These are phyloP conservation scores for Andrena camellia DNA, from an alignment of 2,888 invertebrate genomes.

Conservation along the genomic window DNA sequence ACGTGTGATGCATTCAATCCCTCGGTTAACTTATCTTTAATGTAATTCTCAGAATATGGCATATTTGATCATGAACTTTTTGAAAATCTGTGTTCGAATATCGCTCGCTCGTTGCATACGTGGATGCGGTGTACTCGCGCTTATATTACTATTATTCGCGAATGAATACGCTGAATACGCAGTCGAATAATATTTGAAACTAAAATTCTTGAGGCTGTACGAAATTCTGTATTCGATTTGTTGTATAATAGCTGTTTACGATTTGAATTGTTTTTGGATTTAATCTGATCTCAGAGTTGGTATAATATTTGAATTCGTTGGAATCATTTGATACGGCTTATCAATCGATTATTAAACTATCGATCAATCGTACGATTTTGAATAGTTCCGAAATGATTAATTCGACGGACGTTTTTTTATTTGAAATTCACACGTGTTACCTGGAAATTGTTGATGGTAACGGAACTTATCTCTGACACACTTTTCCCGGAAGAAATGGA, in stretches of 20 bases:
- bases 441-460: conserved; percentile 20
- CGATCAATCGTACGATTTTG: conserved; percentile 21
- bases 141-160: too few species aligned
- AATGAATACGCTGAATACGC: neutral
- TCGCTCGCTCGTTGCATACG: conserved; percentile 20
- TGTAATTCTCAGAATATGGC: conserved; percentile 89
- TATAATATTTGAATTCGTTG: conserved; percentile 9
- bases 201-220: neutral
- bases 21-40: conserved; percentile 89
- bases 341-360: conserved; percentile 33
- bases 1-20: conserved; percentile 90
- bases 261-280: neutral
- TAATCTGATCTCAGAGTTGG: neutral
- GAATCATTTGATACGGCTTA: conserved; percentile 8
- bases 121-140: neutral
- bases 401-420: neutral
- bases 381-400: neutral
- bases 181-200: neutral
- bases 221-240: neutral
- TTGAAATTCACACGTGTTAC: conserved; percentile 28
- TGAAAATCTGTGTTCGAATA: conserved; percentile 4
- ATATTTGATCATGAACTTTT: conserved; percentile 74
- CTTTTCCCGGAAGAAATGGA: conserved; percentile 23
- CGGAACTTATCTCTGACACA: conserved; percentile 12
- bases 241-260: neutral